These are phyloP conservation scores for Arbacia lixula DNA, from an alignment of 53 echinoderm and acorn worm species.

Conservation along the genomic window DNA sequence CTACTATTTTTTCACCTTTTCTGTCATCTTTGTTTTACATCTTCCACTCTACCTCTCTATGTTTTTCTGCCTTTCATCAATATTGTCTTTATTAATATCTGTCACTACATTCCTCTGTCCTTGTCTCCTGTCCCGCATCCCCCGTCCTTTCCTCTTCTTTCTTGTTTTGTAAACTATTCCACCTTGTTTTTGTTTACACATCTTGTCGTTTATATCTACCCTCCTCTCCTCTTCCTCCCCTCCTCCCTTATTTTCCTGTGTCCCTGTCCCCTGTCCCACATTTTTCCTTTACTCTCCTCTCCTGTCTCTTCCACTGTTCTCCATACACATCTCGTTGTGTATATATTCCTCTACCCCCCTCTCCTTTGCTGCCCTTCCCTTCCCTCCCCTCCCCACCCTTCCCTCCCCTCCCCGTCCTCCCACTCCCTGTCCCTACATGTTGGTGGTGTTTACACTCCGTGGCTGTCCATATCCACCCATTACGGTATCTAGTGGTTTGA, in stretches of 20 bases:
- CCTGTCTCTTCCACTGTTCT: background rate
- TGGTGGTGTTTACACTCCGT: background rate
- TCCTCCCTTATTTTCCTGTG: background rate
- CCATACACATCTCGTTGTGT: background rate
- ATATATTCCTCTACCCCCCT: too few relatives aligned
- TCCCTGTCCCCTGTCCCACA: background rate
- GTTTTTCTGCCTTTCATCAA: too few relatives aligned
- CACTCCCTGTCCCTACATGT: background rate
- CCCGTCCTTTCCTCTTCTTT: conserved; percentile 1
- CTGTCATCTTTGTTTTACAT: too few relatives aligned
- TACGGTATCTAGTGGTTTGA: conserved; percentile 8
- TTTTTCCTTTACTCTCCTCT: background rate
- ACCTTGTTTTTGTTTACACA: too few relatives aligned
- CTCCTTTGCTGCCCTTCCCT: background rate
- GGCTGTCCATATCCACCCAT: background rate
- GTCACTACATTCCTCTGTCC: too few relatives aligned
- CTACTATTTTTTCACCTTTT: too few relatives aligned
- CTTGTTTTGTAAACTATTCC: conserved; percentile 1
- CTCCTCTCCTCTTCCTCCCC: background rate
- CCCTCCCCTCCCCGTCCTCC: background rate
- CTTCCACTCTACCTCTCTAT: too few relatives aligned
- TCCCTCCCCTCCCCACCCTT: background rate
- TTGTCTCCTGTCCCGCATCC: background rate
- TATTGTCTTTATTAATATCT: too few relatives aligned
- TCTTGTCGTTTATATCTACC: background rate